A percentile compares a stretch with the other conserved stretches of the same genome.
These are phyloP conservation scores for Sebastes melanostomus DNA, from an alignment of 2,797 vertebrate species.

Conservation along the genomic window DNA sequence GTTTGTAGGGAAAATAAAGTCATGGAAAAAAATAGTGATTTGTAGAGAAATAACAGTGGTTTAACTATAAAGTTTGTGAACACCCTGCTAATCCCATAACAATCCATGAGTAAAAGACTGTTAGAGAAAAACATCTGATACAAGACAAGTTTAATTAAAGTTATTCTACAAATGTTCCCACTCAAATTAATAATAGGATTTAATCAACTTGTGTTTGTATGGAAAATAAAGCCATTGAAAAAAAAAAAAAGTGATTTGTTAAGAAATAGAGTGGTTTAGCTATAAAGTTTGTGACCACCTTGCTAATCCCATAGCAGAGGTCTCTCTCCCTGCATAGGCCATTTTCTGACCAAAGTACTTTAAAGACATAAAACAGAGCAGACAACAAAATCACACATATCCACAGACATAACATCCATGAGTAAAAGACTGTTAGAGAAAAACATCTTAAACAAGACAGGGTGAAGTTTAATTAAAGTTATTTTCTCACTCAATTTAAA, in stretches of 20 bases:
- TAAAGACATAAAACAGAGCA: too few species aligned
- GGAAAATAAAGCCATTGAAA: too few species aligned
- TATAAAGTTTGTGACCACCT: constrained; percentile 38
- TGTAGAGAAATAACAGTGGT: not conserved
- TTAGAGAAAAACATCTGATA: too few species aligned
- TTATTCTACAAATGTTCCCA: not conserved
- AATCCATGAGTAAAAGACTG: not conserved
- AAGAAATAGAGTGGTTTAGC: not conserved
- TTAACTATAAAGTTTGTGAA: constrained; percentile 35
- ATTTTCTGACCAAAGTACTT: constrained; percentile 29
- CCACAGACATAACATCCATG: too few species aligned
- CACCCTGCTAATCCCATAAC: constrained; percentile 6
- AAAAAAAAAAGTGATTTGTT: not conserved
- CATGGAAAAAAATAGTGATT: accelerated
- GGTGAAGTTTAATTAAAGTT: not conserved
- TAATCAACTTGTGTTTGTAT: not conserved
- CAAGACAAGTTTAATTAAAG: not conserved
- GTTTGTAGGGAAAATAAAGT: not conserved
- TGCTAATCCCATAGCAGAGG: constrained; percentile 1
- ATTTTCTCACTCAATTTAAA: not conserved
- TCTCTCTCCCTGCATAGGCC: constrained; percentile 48
- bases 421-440: too few species aligned
- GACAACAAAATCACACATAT: too few species aligned
- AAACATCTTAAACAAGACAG: too few species aligned
- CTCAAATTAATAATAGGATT: not conserved